Percentiles rank a stretch among this genome's conserved stretches.
phyloP scores from a whole-genome alignment of 2,888 invertebrate species.

The Oegoconia quadripuncta region DNA sequence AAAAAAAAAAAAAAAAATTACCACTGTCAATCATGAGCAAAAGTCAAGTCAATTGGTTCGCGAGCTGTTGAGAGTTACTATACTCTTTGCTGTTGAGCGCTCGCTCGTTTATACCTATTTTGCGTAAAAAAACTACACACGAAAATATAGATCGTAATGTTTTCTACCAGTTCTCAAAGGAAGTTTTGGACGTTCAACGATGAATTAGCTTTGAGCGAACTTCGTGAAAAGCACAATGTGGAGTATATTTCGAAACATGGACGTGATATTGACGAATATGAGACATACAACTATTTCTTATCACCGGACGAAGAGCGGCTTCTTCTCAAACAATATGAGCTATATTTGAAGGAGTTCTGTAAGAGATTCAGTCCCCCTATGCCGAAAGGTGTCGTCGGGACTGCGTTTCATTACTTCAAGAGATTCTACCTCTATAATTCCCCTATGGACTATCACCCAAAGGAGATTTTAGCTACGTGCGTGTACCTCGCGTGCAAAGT shows the following conservation, averaged over 20 bases:
- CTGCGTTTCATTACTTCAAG: constrained; percentile 97
- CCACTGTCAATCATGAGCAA: no score
- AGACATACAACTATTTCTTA: constrained; percentile 82
- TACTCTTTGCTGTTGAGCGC: no score
- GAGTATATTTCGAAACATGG: constrained; percentile 87
- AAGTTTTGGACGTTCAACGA: constrained; percentile 94
- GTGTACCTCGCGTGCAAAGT: constrained; percentile 97
- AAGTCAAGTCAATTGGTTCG: no score
- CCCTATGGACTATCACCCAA: constrained; percentile 98
- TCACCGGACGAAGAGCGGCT: constrained; percentile 91
- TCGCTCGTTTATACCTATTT: no score
- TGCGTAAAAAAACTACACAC: no score
- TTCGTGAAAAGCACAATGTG: constrained; percentile 88
- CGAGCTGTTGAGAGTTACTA: no score
- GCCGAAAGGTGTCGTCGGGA: constrained; percentile 95
- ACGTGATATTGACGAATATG: constrained; percentile 81
- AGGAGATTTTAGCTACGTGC: constrained; percentile 96
- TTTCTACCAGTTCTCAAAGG: constrained; percentile 93
- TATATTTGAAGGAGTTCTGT: constrained; percentile 93
- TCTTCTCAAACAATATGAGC: constrained; percentile 91
- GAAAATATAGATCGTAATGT: no score
- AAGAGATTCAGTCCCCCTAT: constrained; percentile 94
- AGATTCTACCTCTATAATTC: constrained; percentile 97
- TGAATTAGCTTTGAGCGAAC: constrained; percentile 86
- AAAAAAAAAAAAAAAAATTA: no score